phyloP scores from a whole-genome alignment of 2,797 vertebrate genomes.

The Melanotaenia parkinsoni region DNA sequence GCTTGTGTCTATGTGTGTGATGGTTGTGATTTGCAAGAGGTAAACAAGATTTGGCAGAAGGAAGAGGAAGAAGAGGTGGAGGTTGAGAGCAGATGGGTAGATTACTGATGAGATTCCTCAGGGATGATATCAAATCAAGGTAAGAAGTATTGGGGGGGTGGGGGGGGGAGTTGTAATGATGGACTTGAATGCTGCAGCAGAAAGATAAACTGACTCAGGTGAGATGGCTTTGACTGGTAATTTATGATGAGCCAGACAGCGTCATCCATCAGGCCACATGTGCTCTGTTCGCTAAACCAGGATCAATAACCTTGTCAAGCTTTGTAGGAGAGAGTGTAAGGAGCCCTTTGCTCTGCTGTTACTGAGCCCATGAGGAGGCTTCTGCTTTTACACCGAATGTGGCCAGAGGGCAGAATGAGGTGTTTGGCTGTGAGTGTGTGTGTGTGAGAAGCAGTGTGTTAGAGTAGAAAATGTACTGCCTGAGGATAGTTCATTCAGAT shows the following conservation, averaged over 20 bases:
- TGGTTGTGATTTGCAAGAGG: slow-evolving; percentile 25
- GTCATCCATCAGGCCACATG: slow-evolving; percentile 48
- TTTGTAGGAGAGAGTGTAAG: slow-evolving; percentile 47
- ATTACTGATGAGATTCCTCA: slow-evolving; percentile 38
- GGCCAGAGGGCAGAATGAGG: slow-evolving; percentile 18
- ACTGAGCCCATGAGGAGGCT: slow-evolving; percentile 29
- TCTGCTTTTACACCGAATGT: slow-evolving; percentile 28
- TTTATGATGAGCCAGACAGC: slow-evolving; percentile 36
- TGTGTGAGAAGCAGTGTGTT: slow-evolving; percentile 16
- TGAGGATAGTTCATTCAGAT: slow-evolving; percentile 33
- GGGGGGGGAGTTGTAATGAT: slow-evolving; percentile 12
- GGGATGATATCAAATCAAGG: slow-evolving; percentile 40
- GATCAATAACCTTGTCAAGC: slow-evolving; percentile 58
- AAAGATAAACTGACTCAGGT: slow-evolving; percentile 5
- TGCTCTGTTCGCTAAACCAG: slow-evolving; percentile 40
- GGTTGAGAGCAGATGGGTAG: slow-evolving; percentile 36
- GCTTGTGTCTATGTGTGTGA: slow-evolving; percentile 19
- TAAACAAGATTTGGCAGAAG: slow-evolving; percentile 43
- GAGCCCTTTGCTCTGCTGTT: slow-evolving; percentile 28
- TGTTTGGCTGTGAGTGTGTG: slow-evolving; percentile 1
- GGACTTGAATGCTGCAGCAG: slow-evolving; percentile 21
- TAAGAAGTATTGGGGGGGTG: slow-evolving; percentile 18
- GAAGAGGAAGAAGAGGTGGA: slow-evolving; percentile 20
- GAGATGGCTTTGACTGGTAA: slow-evolving; percentile 32
- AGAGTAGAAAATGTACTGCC: slow-evolving; percentile 29